These are phyloP conservation scores for Watersipora subatra DNA, from an alignment of 1,140 invertebrate genomes.

Conservation along the genomic window DNA sequence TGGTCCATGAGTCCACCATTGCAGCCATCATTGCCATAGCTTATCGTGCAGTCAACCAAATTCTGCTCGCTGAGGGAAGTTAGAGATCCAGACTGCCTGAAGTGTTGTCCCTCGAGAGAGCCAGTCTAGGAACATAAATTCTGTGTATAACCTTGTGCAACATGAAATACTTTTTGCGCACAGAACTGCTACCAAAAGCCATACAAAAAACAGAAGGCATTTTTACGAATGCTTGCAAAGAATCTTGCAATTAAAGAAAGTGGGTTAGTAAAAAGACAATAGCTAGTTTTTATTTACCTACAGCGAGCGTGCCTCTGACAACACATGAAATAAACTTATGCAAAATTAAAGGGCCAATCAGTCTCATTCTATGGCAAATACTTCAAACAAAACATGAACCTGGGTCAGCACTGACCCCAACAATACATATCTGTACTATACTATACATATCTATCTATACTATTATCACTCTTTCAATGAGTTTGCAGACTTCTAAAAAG, in stretches of 20 bases:
- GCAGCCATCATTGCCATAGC: constrained; percentile 46
- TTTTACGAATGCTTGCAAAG: neutral
- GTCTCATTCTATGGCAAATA: too few relatives aligned
- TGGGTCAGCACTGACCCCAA: too few relatives aligned
- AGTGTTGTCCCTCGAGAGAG: constrained; percentile 23
- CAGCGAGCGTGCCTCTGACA: too few relatives aligned
- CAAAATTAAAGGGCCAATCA: too few relatives aligned
- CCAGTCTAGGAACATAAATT: constrained; percentile 14
- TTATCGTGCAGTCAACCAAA: constrained; percentile 20
- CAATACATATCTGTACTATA: too few relatives aligned
- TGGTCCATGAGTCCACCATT: constrained; percentile 27
- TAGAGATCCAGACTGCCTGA: constrained; percentile 15
- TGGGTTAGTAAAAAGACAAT: neutral
- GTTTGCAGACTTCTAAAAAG: too few relatives aligned
- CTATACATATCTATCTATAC: too few relatives aligned
- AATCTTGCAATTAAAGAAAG: neutral
- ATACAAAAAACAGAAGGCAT: neutral
- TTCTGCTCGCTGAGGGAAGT: constrained; percentile 21
- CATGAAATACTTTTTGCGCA: too few relatives aligned
- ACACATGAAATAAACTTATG: too few relatives aligned
- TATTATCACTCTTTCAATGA: too few relatives aligned
- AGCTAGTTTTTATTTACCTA: neutral
- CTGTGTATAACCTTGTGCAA: constrained; percentile 27
- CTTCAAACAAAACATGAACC: too few relatives aligned
- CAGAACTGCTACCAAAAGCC: neutral